Conservation (phyloP, 2,888 invertebrate genomes). For the Aphidius colemani region DNA sequence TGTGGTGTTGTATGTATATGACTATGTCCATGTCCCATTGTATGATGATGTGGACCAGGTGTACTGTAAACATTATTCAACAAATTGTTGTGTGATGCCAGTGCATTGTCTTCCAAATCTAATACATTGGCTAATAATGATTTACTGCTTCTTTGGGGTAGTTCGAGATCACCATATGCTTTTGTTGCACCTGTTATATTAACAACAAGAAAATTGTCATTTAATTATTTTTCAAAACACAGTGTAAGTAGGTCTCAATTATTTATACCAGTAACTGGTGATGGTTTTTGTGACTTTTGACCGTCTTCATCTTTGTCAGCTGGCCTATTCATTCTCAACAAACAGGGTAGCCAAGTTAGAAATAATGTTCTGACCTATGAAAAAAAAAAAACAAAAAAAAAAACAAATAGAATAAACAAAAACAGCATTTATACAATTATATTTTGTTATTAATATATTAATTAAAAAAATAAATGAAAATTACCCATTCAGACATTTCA, state of each 20-base stretch:
- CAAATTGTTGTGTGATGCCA: constrained; percentile 57
- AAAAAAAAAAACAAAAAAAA: too few species aligned
- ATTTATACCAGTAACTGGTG: constrained; percentile 56
- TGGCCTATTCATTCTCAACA: constrained; percentile 90
- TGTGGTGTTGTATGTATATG: constrained; percentile 58
- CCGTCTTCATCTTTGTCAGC: constrained; percentile 59
- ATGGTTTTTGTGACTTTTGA: constrained; percentile 57
- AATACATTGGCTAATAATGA: constrained; percentile 94
- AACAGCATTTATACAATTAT: constrained; percentile 9
- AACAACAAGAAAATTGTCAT: too few species aligned
- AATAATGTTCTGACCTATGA: constrained; percentile 86
- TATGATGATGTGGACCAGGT: constrained; percentile 58
- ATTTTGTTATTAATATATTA: constrained; percentile 19
- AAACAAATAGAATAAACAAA: too few species aligned
- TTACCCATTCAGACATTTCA: constrained; percentile 96
- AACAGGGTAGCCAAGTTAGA: constrained; percentile 96
- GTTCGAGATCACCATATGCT: constrained; percentile 78
- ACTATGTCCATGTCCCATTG: constrained; percentile 53
- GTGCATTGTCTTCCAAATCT: constrained; percentile 91
- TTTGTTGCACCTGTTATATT: constrained; percentile 68
- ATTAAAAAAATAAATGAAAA: constrained; percentile 55
- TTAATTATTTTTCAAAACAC: not conserved
- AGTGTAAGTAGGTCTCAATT: too few species aligned
- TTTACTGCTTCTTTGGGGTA: constrained; percentile 91
- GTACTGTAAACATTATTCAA: constrained; percentile 59